phyloP scores from a whole-genome alignment of 2,888 invertebrate species.

The Epistrophella euchroma region DNA sequence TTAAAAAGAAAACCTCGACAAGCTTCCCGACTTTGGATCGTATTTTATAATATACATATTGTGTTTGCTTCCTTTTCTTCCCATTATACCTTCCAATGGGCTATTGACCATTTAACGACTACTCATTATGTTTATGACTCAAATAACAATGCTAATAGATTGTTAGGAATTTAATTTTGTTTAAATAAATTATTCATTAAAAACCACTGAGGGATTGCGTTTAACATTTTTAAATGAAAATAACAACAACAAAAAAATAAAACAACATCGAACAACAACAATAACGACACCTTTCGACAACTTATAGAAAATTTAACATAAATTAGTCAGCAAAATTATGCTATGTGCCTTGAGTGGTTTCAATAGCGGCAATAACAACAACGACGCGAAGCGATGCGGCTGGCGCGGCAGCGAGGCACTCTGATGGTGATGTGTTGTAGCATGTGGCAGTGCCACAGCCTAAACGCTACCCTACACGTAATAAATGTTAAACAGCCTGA shows the following conservation, averaged over 20 bases:
- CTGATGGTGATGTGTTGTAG: constrained; percentile 45
- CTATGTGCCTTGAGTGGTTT: constrained; percentile 19
- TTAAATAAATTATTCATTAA: constrained; percentile 67
- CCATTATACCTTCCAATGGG: not conserved
- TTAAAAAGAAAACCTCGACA: not conserved
- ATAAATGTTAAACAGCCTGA: constrained; percentile 75
- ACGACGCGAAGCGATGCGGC: not conserved
- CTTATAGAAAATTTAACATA: constrained; percentile 72
- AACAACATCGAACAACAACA: constrained; percentile 52
- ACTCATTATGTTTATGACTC: constrained; percentile 14
- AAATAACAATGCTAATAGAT: constrained; percentile 58
- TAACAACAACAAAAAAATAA: constrained; percentile 36
- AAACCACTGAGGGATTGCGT: constrained; percentile 47
- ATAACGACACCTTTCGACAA: constrained; percentile 73
- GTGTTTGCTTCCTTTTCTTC: not conserved
- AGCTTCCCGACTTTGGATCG: not conserved
- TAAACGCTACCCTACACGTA: constrained; percentile 74
- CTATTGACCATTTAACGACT: constrained; percentile 25
- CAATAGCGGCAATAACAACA: constrained; percentile 13
- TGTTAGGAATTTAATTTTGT: constrained; percentile 31
- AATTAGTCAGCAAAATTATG: constrained; percentile 60
- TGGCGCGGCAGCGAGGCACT: constrained; percentile 2
- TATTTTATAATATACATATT: not conserved
- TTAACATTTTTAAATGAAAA: constrained; percentile 42
- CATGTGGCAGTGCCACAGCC: constrained; percentile 50